Conservation (phyloP, 2,888 invertebrate genomes). For the Blastobasis lacticolella region DNA sequence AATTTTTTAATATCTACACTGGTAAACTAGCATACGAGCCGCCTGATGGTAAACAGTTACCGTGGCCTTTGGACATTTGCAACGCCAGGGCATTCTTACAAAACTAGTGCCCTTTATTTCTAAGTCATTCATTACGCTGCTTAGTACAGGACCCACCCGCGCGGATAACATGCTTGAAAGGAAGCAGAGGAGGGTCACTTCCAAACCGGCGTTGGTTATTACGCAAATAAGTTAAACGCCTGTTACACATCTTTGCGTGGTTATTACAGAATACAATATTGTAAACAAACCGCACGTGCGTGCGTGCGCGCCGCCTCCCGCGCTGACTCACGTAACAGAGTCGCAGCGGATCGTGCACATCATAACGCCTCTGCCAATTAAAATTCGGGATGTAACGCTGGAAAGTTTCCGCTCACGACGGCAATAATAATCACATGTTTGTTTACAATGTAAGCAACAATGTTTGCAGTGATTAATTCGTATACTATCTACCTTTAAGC, state of each 20-base stretch:
- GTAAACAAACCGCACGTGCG: slow-evolving; percentile 63
- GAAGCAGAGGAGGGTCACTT: not conserved
- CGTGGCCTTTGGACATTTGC: no score
- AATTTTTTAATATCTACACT: no score
- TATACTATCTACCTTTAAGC: no score
- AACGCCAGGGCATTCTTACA: no score
- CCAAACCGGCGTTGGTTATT: slow-evolving; percentile 4
- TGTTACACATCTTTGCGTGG: slow-evolving; percentile 41
- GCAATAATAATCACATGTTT: no score
- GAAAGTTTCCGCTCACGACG: not conserved
- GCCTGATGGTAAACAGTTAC: no score
- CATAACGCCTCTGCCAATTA: slow-evolving; percentile 9
- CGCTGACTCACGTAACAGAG: slow-evolving; percentile 31
- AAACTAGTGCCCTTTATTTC: no score
- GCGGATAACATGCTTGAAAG: not conserved
- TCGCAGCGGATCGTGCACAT: slow-evolving; percentile 27
- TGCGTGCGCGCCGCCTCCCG: slow-evolving; percentile 20
- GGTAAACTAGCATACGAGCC: no score
- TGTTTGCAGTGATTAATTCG: no score
- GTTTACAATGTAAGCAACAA: no score
- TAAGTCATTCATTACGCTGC: no score
- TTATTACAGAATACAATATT: slow-evolving; percentile 52
- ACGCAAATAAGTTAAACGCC: slow-evolving; percentile 37
- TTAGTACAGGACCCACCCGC: no score
- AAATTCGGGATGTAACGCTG: slow-evolving; percentile 2